Base-by-base conservation (phyloP, 2,888 invertebrate genomes). In the Brachycybe producta region DNA sequence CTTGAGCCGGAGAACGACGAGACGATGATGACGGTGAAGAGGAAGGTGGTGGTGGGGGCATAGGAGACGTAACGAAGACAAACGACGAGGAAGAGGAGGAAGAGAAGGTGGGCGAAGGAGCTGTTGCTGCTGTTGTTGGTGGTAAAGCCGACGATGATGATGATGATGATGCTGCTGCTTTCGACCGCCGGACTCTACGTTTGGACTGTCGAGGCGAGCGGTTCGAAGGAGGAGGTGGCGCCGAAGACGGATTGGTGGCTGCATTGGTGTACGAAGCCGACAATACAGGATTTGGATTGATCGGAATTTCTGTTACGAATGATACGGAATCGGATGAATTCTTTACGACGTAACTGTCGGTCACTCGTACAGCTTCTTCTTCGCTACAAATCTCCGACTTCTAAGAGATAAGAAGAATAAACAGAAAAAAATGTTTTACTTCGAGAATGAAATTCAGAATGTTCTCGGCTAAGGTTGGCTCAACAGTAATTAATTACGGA, bases 191-290 rank as follows among this genome's bases (percentile, higher is more conserved):
- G 17, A 38, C n/a, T 30, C 32, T 11, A 30, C 32, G n/a, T 30
- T 30, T n/a, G n/a, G 32, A n/a, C 32, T 32, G 32, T 32, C 32
- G 32, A n/a, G 32, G 32, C 59, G 59, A 45, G 15, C 45, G 27
- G 28, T 45, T 35, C 26, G 30, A 32, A 17, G 23, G 49, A 24
- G 36, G 49, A 3, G 35, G 24, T 21, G 49, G 41, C 8, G 52
- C 53, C 15, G 55, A 53, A 34, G 55, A 53, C n/a, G 51, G 49
- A 23, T n/a, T n/a, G n/a, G n/a, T n/a, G n/a, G n/a, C n/a, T n/a
- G n/a, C n/a, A n/a, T n/a, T n/a, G n/a, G n/a, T n/a, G n/a, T n/a
- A n/a, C n/a, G n/a, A n/a, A n/a, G n/a, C n/a, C n/a, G n/a, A n/a
- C n/a, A n/a, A n/a, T n/a, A n/a, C n/a, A n/a, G n/a, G n/a, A n/a